These are phyloP conservation scores for Numida meleagris DNA, from an alignment of 2,113 vertebrate species.

Conservation along the genomic window DNA sequence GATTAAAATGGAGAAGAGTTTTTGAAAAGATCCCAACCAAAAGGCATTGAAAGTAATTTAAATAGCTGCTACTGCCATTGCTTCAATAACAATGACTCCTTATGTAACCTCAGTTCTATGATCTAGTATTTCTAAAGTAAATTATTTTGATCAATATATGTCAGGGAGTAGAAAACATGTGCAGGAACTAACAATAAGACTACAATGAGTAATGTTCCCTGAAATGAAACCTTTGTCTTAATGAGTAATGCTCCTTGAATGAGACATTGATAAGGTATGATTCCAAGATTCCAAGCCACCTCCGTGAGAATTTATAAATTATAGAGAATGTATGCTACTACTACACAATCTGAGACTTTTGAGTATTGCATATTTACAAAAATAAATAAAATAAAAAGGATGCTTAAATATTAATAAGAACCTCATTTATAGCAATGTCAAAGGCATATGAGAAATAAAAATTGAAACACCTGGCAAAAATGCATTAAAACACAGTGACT, in stretches of 20 bases:
- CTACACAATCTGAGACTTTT: not conserved
- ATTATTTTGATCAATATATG: not conserved
- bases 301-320: not conserved
- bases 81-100: not conserved
- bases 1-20: not conserved
- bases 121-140: not conserved
- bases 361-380: not conserved
- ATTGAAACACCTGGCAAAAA: conserved; percentile 23
- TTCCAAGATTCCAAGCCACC: not conserved
- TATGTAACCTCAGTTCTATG: not conserved
- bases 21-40: not conserved
- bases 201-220: not conserved
- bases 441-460: not conserved
- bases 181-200: not conserved
- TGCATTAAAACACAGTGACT: not conserved
- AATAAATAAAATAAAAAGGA: not conserved
- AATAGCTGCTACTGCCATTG: not conserved
- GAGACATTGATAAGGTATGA: not conserved
- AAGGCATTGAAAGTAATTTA: not conserved
- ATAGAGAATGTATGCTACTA: not conserved
- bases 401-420: conserved; percentile 14
- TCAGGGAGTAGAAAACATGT: not conserved
- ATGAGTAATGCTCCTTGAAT: not conserved
- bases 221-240: not conserved
- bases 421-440: not conserved